A percentile compares a stretch with the other conserved stretches of the same genome.
Conservation (phyloP, 2,888 invertebrate genomes). For the Dryocosmus kuriphilus region DNA sequence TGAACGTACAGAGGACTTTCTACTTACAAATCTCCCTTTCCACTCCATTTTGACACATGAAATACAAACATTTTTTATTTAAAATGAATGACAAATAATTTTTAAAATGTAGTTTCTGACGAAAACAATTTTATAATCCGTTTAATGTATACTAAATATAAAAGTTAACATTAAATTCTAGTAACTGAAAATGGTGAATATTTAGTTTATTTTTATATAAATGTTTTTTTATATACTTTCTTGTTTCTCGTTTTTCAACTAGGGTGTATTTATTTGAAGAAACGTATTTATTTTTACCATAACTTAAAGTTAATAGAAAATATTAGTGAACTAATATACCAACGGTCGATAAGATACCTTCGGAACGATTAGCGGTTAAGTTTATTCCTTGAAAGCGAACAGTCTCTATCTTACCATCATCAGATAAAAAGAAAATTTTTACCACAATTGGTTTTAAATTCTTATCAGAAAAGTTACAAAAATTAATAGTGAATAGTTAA, state of each 20-base stretch:
- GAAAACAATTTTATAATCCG: not conserved
- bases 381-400: no score
- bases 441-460: not conserved
- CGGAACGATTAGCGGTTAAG: not conserved
- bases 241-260: no score
- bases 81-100: not conserved
- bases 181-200: no score
- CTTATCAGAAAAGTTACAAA: not conserved
- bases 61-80: not conserved
- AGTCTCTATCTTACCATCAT: not conserved
- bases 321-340: not conserved
- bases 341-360: not conserved
- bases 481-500: not conserved
- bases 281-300: no score
- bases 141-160: not conserved
- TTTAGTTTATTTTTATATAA: no score
- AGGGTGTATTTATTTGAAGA: no score
- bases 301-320: not conserved
- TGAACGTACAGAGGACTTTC: not conserved
- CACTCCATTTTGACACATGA: not conserved
- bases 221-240: no score
- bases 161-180: not conserved
- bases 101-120: not conserved
- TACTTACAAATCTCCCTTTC: not conserved
- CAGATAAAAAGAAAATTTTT: not conserved